Percentiles rank a stretch among this genome's conserved stretches.
Conservation (phyloP, 2,888 invertebrate genomes). For the Platycheirus rosarum region DNA sequence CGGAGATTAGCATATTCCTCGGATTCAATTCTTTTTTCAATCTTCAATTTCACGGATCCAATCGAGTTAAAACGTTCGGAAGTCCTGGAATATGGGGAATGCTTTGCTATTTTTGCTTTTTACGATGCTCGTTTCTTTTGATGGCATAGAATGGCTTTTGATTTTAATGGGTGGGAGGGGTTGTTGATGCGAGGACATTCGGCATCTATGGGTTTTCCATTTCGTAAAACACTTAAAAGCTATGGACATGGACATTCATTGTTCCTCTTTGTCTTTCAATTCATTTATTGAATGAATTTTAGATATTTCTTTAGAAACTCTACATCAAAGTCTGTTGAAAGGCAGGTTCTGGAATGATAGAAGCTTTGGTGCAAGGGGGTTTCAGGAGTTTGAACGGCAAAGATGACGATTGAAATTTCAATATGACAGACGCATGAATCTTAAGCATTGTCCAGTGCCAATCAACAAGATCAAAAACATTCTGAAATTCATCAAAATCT, state of each 20-base stretch:
- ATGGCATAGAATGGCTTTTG: conserved; percentile 19
- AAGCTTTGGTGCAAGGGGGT: too few species aligned
- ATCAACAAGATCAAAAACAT: too few species aligned
- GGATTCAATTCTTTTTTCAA: conserved; percentile 71
- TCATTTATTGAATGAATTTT: conserved; percentile 73
- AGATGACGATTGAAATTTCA: too few species aligned
- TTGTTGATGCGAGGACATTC: too few species aligned
- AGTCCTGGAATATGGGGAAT: conserved; percentile 54
- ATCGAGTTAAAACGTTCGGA: conserved; percentile 76
- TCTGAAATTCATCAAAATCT: too few species aligned
- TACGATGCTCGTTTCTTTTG: conserved; percentile 62
- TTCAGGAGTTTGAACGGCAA: too few species aligned
- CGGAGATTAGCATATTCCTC: conserved; percentile 75
- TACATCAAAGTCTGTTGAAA: too few species aligned
- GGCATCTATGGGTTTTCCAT: conserved; percentile 30
- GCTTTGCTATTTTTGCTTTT: conserved; percentile 20
- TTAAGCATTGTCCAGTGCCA: too few species aligned
- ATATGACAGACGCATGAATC: too few species aligned
- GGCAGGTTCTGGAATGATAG: too few species aligned
- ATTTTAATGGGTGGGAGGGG: conserved; percentile 46
- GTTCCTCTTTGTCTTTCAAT: conserved; percentile 43
- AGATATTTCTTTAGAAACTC: too few species aligned
- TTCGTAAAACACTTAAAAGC: conserved; percentile 41
- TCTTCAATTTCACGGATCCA: conserved; percentile 75
- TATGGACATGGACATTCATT: conserved; percentile 55